Evolutionary conservation across 2,888 invertebrate genomes (phyloP).

Genomic region (Corbicula japonica): DNA sequence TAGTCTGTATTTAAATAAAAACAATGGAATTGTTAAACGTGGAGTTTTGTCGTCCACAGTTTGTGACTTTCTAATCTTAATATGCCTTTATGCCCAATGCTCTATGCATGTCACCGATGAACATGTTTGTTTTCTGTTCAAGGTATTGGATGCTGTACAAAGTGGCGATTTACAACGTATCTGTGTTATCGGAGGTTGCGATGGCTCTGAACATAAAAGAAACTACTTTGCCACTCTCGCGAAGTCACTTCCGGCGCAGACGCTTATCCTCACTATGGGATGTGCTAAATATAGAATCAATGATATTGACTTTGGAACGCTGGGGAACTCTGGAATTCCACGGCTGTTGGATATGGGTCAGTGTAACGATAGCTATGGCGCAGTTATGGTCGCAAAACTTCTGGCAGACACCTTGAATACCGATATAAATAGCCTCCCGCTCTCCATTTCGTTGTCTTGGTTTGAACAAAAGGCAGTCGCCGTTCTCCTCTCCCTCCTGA

Average conservation of each 20-base stretch:
- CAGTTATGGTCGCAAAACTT: conserved; percentile 73
- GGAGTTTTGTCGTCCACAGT: too few species aligned
- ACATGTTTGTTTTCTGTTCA: conserved; percentile 3
- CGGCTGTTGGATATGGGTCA: conserved; percentile 77
- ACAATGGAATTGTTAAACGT: too few species aligned
- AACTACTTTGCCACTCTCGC: conserved; percentile 75
- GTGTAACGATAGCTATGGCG: conserved; percentile 77
- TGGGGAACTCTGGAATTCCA: conserved; percentile 76
- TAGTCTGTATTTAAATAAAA: too few species aligned
- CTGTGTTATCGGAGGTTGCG: conserved; percentile 80
- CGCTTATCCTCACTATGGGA: conserved; percentile 78
- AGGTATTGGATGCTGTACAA: conserved; percentile 73
- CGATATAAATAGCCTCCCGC: conserved; percentile 76
- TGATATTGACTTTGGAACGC: conserved; percentile 68
- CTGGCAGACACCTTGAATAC: conserved; percentile 74
- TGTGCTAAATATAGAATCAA: conserved; percentile 79
- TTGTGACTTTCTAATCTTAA: too few species aligned
- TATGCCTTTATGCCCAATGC: too few species aligned
- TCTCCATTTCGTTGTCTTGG: conserved; percentile 75
- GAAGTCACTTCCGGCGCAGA: conserved; percentile 69
- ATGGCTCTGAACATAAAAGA: conserved; percentile 77
- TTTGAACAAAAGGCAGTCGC: conserved; percentile 80
- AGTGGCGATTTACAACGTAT: conserved; percentile 71
- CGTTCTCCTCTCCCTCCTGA: conserved; percentile 73
- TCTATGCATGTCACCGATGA: too few species aligned